Evolutionary conservation across 2,888 invertebrate species (phyloP).

Genomic region (Hypsopygia costalis): DNA sequence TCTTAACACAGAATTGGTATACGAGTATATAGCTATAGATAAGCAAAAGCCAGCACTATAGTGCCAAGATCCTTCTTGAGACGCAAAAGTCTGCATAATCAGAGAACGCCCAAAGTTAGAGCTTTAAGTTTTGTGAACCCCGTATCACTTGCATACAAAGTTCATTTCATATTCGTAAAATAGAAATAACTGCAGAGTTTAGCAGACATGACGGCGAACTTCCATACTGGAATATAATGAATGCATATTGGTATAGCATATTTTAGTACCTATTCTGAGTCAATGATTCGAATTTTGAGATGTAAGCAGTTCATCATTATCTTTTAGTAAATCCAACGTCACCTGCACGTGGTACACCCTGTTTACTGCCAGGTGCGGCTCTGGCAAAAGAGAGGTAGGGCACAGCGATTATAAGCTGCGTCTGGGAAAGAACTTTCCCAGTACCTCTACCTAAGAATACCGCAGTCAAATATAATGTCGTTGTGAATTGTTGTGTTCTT

Average conservation of each 20-base stretch:
- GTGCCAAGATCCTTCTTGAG: slow-evolving; percentile 18
- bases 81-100: slow-evolving; percentile 41
- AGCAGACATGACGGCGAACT: slow-evolving; percentile 21
- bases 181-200: slow-evolving; percentile 49
- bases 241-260: not conserved
- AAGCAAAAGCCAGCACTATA: slow-evolving; percentile 6
- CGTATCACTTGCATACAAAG: slow-evolving; percentile 53
- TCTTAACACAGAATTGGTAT: not conserved
- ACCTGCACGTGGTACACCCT: too few relatives aligned
- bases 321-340: too few relatives aligned
- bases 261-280: not conserved
- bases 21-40: slow-evolving; percentile 3
- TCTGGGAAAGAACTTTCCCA: too few relatives aligned
- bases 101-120: slow-evolving; percentile 36
- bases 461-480: too few relatives aligned
- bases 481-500: too few relatives aligned
- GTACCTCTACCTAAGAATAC: too few relatives aligned
- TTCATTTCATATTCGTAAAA: slow-evolving; percentile 57
- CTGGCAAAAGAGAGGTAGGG: too few relatives aligned
- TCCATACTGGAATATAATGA: not conserved
- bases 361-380: too few relatives aligned
- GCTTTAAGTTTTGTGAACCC: slow-evolving; percentile 39
- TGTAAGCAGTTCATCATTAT: too few relatives aligned
- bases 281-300: too few relatives aligned
- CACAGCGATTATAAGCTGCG: too few relatives aligned